Conservation (phyloP, 2,797 vertebrate genomes). For the Muscicapa striata region DNA sequence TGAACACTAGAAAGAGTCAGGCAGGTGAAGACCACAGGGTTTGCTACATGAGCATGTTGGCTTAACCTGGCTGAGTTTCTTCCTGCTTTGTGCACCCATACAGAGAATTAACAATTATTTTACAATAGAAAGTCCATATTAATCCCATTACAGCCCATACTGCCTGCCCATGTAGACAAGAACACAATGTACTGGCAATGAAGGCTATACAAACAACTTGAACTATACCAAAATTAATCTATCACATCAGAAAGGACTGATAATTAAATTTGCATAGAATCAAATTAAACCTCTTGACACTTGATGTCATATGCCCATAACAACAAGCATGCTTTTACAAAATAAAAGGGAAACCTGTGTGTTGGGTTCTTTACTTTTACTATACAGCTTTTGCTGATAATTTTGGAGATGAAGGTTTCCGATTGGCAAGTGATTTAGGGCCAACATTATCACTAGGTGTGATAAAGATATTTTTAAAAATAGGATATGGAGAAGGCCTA, state of each 20-base stretch:
- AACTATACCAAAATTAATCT: not conserved
- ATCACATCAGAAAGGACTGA: not conserved
- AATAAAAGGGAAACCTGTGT: not conserved
- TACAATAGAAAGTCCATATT: not conserved
- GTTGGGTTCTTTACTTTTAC: not conserved
- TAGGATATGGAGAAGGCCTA: not conserved
- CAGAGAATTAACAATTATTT: constrained; percentile 28
- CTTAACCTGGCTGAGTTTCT: not conserved
- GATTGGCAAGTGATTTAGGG: not conserved
- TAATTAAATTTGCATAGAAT: not conserved
- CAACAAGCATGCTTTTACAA: not conserved
- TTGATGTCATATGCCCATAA: not conserved
- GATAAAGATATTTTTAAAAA: not conserved
- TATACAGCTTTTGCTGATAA: not conserved
- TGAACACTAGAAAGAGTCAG: constrained; percentile 32
- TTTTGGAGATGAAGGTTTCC: not conserved
- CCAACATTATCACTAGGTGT: not conserved
- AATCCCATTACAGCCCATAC: not conserved
- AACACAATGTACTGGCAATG: not conserved
- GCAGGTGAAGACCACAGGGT: constrained; percentile 40
- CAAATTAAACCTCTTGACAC: not conserved
- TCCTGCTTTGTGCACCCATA: constrained; percentile 7
- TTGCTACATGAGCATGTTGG: not conserved
- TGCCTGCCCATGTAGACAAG: not conserved
- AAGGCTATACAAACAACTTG: not conserved